Evolutionary conservation across 92 coral and sea anemone genomes (phyloP), one percentile per base, ranked within the genome.

Genomic region (Isaurus tuberculatus): DNA sequence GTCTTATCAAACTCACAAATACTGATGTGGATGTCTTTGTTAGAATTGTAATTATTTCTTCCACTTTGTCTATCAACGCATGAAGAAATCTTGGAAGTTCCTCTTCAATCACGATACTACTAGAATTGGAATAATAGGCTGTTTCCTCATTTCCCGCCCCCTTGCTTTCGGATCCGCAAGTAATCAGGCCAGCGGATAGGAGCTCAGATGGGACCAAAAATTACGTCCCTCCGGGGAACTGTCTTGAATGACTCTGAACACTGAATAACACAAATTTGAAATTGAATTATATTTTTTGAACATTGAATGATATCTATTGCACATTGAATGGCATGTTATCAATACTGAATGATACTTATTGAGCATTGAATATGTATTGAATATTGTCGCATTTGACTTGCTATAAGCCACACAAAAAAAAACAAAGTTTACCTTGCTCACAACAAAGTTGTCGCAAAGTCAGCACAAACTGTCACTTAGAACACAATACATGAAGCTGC

Each of bases 161-260:
- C 33, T 61, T 61, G 68, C 68, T 25, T 61, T 61, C 26, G 30
- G 17, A 16, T 25, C 33, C 68, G 17, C 68, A 61, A 61, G 68
- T 31, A 61, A 25, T 61, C 68, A 25, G 68, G 68, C 17, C 68
- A n/a, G 22, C 53, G 83, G 65, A 77, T 29, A 77, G 65, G 22
- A 14, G 30, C 48, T 63, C 57, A 1, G 75, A 60, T 40, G 70
- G 34, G 22, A 10, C n/a, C 79, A 33, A 15, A 73, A 55, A 43
- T 9, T 34, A 80, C 5, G 3, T 67, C 42, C 63, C 15, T 9
- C 74, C 2, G n/a, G n/a, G n/a, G n/a, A n/a, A n/a, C n/a, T n/a
- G n/a, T n/a, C n/a, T n/a, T n/a, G n/a, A 25, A 9, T 42, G 25
- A 44, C 22, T 42, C 16, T 65, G n/a, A 46, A 65, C 31, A 20